Evolutionary conservation across 2,888 invertebrate genomes (phyloP).

Genomic region (Caradrina kadenii): DNA sequence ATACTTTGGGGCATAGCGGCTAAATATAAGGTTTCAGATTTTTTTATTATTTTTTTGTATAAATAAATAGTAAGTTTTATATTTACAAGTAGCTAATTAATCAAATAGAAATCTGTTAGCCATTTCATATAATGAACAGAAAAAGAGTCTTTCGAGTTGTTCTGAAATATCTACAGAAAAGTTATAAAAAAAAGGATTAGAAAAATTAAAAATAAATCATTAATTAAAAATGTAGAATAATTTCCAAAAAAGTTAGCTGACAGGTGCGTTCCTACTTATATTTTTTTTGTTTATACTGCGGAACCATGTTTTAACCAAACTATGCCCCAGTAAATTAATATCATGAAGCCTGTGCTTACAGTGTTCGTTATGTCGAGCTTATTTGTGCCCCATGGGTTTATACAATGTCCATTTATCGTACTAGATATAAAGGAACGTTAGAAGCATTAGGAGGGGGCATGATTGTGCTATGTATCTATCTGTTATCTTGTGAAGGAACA

Average conservation of each 20-base stretch:
- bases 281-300: background rate
- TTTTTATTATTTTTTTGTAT: background rate
- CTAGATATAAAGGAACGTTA: constrained; percentile 63
- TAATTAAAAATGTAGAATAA: background rate
- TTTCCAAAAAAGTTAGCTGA: background rate
- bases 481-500: constrained; percentile 82
- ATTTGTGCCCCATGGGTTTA: constrained; percentile 56
- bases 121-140: background rate
- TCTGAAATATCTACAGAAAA: constrained; percentile 15
- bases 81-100: constrained; percentile 43
- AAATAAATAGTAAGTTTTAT: background rate
- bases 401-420: constrained; percentile 54
- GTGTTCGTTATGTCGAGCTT: constrained; percentile 54
- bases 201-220: background rate
- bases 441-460: constrained; percentile 84
- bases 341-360: constrained; percentile 67
- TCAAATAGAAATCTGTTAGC: constrained; percentile 25
- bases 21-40: constrained; percentile 37
- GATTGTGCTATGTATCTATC: constrained; percentile 86
- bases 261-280: background rate
- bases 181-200: background rate
- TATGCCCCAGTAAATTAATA: constrained; percentile 61
- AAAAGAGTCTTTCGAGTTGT: constrained; percentile 7
- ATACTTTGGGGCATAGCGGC: constrained; percentile 60
- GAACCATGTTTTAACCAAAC: constrained; percentile 32